Evolutionary conservation across 2,113 vertebrate species (phyloP), one percentile per base, ranked within the genome.

Genomic region (Stictonetta naevosa): DNA sequence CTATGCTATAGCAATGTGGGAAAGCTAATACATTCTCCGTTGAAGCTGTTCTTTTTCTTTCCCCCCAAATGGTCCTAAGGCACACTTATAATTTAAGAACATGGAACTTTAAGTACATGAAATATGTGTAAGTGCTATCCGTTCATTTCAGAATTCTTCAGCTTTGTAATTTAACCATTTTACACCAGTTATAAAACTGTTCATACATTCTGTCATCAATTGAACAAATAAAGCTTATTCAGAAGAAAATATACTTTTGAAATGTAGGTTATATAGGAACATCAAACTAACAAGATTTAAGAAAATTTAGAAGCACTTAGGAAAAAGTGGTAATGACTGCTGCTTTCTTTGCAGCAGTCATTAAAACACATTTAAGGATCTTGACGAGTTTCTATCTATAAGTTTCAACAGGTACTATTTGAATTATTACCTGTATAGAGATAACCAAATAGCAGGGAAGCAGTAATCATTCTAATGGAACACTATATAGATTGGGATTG

Each of bases 251-350:
- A 3, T 2, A 17, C 26, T 69, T 92, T 78, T 42, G 2, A 86
- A 72, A 85, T 11, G 5, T 11, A 46, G 0, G 0, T 17, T n/a
- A 33, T 7, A 34, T 1, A 64, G 11, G 16, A 10, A 28, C 25
- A 73, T 11, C 18, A 83, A 48, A 36, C 10, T 8, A 82, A 31
- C 1, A 31, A 8, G 4, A 40, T 53, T 69, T 66, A 68, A 63
- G 20, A 16, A 88, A 66, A 74, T 50, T 62, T 83, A 11, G 12
- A 44, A 25, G 13, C 8, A n/a, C 9, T 50, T n/a, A 31, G 23
- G 25, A 29, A 72, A 79, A 55, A 33, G 52, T 16, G 8, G 10
- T 25, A 0, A 3, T 14, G 7, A 56, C n/a, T n/a, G n/a, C n/a
- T n/a, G n/a, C 13, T 15, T 69, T 52, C 50, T 17, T 1, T 26